These are phyloP conservation scores for Drosophila willistoni DNA, from an alignment of 1,140 invertebrate genomes.

Conservation along the genomic window DNA sequence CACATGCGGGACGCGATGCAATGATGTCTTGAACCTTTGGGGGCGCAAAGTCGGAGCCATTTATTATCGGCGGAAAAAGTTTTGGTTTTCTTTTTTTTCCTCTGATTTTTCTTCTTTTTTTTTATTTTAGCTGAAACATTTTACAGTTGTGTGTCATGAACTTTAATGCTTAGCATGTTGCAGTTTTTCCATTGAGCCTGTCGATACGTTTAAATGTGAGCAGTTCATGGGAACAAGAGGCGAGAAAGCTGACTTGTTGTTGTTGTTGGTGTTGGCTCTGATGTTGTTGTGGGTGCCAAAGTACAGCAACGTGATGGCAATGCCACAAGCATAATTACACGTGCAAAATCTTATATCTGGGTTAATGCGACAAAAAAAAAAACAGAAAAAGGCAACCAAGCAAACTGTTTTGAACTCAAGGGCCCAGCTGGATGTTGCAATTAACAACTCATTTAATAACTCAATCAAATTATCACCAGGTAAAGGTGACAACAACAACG, in stretches of 20 bases:
- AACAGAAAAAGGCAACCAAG: background rate
- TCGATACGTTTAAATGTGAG: conserved; percentile 75
- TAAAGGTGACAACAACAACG: background rate
- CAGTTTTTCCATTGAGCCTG: conserved; percentile 41
- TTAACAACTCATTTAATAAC: conserved; percentile 73
- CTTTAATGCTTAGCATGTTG: conserved; percentile 75
- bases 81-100: conserved; percentile 35
- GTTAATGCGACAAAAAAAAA: conserved; percentile 60
- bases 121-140: conserved; percentile 62
- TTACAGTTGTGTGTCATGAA: conserved; percentile 81
- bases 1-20: conserved; percentile 61
- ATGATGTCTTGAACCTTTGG: conserved; percentile 74
- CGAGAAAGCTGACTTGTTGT: conserved; percentile 62
- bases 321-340: conserved; percentile 49
- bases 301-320: conserved; percentile 47
- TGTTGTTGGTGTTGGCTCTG: conserved; percentile 40
- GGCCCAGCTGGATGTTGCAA: conserved; percentile 47
- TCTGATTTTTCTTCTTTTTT: conserved; percentile 1
- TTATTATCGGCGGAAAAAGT: conserved; percentile 77
- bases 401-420: conserved; percentile 17
- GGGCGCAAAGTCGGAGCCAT: conserved; percentile 75
- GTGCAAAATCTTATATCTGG: conserved; percentile 53
- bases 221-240: conserved; percentile 73
- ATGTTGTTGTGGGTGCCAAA: conserved; percentile 50
- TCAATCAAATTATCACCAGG: conserved; percentile 54